Base-by-base conservation (phyloP, 2,888 invertebrate genomes). In the Mesodorylaimus sp. region DNA sequence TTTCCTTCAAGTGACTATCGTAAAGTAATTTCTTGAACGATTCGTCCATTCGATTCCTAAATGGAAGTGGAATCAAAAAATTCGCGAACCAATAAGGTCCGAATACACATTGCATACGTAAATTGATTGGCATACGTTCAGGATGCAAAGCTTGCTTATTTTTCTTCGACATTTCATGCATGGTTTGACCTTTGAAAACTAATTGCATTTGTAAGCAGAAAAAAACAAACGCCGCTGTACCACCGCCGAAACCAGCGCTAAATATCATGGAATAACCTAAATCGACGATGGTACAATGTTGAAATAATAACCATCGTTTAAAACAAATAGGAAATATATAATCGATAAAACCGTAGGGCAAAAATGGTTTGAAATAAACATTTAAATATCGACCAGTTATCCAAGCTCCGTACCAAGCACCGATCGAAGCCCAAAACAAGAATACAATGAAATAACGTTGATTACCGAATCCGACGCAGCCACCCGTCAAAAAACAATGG, bases 401-500 rank as follows among this genome's bases (percentile, higher is more conserved):
- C 5, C 44, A 29, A 3, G 57, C 52, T 2, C 57, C 58, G 39
- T 61, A 54, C 7, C 50, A 25, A 1, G 58, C 48, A 3, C 61
- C 64, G 23, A 61, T 45, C n/a, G 54, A 46, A 21, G 60, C 59
- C 62, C 63, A 65, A 50, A 69, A 58, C 21, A 63, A 59, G 50
- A 68, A 66, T 1, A 66, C 60, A 39, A 70, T 59, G 53, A 69
- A 70, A 53, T 67, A 68, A 24, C 69, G 59, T 58, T 70, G 70
- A 57, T 69, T 70, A 48, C 67, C 66, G 45, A 69, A 61, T 1
- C 70, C 70, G 1, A 70, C 64, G 54, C 70, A 70, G 27, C 64
- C 66, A 13, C 60, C 63, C 1, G 62, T 58, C 51, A 70, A 62
- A 47, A 68, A 68, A 54, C 70, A 70, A 52, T 70, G 70, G 51